Base-by-base conservation (phyloP, 2,797 vertebrate species). In the Hafferia zeledoni region DNA sequence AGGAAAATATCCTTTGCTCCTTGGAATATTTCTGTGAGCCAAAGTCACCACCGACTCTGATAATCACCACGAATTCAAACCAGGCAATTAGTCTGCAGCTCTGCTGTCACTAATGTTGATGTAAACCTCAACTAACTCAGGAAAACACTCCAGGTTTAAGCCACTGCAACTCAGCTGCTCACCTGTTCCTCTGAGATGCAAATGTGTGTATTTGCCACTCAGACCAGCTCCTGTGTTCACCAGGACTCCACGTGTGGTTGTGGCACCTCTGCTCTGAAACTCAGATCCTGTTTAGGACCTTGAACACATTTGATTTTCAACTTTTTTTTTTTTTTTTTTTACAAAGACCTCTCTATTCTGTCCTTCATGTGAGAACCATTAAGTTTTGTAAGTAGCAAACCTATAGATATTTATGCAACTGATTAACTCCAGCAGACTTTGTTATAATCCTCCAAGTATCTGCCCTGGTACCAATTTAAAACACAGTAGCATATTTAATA, bases 401-500 rank as follows among this genome's bases (percentile, higher is more conserved):
- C 9, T 90, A 70, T 19, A 92, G 27, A 72, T 65, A 75, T 68
- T 53, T 44, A 93, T 68, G 77, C 60, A 91, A 88, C 68, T 95
- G 89, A 97, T 97, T 96, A 97, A 96, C 83, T 98, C 93, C 96
- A 97, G 94, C 49, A 92, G 93, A 75, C 94, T 97, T 97, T 93
- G 95, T 96, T 89, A 95, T 70, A 97, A 96, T 92, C 84, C 22
- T 94, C 72, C 83, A 96, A 97, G 81, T 90, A 96, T 95, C 90
- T 96, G 79, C 60, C 88, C 97, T 97, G 97, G 92, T 97, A 96
- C 95, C 92, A 97, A 96, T 96, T 97, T 91, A 97, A 96, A 97
- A 94, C 92, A 95, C 94, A 95, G 97, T 96, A 98, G 96, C 96
- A 95, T 24, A 22, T 97, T 97, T 94, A 95, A 96, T 89, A 92